Conservation (phyloP, 2,888 invertebrate species). For the Drosophila putrida region DNA sequence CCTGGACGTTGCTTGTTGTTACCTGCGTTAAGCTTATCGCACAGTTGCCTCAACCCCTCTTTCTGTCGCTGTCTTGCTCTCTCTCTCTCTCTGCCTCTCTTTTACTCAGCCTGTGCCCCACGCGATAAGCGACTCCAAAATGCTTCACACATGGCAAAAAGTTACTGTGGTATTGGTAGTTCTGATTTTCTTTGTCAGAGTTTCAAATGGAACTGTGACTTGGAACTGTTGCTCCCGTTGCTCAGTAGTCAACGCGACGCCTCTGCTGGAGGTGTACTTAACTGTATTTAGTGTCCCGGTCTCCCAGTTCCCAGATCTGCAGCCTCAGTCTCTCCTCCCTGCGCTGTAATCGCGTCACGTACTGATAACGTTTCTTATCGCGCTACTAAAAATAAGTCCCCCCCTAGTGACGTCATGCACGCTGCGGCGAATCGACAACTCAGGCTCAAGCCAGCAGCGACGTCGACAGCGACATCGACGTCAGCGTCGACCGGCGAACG, state of each 20-base stretch:
- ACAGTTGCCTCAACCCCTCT: constrained; percentile 8
- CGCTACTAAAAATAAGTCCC: constrained; percentile 60
- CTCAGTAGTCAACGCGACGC: constrained; percentile 51
- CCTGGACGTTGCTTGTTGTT: constrained; percentile 62
- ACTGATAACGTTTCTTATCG: constrained; percentile 57
- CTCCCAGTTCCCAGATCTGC: background rate
- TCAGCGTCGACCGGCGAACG: constrained; percentile 11
- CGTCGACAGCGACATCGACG: constrained; percentile 11
- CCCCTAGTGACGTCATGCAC: constrained; percentile 61
- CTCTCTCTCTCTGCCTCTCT: background rate
- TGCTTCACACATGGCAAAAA: constrained; percentile 14
- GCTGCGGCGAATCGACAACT: constrained; percentile 26
- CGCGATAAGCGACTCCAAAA: constrained; percentile 64
- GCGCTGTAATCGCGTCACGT: constrained; percentile 53
- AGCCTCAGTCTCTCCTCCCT: constrained; percentile 16
- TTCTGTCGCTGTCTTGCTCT: background rate
- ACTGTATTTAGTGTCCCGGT: constrained; percentile 5
- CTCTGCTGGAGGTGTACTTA: constrained; percentile 43
- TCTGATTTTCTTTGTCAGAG: constrained; percentile 40
- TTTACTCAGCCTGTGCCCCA: background rate
- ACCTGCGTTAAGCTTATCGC: constrained; percentile 73
- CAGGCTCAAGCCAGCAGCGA: constrained; percentile 32
- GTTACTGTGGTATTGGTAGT: constrained; percentile 31
- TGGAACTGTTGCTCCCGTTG: constrained; percentile 6
- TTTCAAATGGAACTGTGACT: constrained; percentile 5